Evolutionary conservation across 2,797 vertebrate species (phyloP).

Genomic region (Spheniscus humboldti): DNA sequence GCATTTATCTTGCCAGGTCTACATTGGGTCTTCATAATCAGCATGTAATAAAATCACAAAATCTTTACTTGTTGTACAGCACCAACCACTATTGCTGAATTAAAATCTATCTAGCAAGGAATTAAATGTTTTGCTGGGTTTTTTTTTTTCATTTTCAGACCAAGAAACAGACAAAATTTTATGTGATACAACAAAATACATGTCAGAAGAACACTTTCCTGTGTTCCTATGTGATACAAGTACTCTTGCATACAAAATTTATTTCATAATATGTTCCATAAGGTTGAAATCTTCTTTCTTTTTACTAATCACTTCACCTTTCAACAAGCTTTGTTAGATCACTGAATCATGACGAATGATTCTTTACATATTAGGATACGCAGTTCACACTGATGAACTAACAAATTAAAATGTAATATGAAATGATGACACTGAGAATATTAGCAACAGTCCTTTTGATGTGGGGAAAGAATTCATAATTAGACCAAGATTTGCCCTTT

Average conservation of each 20-base stretch:
- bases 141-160: background rate
- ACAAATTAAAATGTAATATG: slow-evolving; percentile 79
- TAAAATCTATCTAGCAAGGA: background rate
- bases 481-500: slow-evolving; percentile 65
- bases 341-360: slow-evolving; percentile 55
- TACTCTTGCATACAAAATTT: background rate
- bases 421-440: slow-evolving; percentile 62
- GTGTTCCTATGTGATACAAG: background rate
- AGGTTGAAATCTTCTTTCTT: slow-evolving; percentile 30
- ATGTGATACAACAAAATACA: background rate
- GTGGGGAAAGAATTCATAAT: slow-evolving; percentile 70
- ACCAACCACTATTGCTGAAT: background rate
- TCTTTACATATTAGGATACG: slow-evolving; percentile 46
- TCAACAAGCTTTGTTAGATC: slow-evolving; percentile 43
- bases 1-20: background rate
- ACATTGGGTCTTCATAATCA: background rate
- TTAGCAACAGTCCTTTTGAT: slow-evolving; percentile 62
- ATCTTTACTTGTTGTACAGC: background rate
- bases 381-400: slow-evolving; percentile 73
- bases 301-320: slow-evolving; percentile 36
- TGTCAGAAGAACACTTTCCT: background rate
- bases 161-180: background rate
- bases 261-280: slow-evolving; percentile 26
- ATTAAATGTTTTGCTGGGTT: background rate
- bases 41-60: background rate